A percentile compares a stretch with the other conserved stretches of the same genome.
These are phyloP conservation scores for Pristionchus exspectatus DNA, from an alignment of 2,888 invertebrate genomes.

Conservation along the genomic window DNA sequence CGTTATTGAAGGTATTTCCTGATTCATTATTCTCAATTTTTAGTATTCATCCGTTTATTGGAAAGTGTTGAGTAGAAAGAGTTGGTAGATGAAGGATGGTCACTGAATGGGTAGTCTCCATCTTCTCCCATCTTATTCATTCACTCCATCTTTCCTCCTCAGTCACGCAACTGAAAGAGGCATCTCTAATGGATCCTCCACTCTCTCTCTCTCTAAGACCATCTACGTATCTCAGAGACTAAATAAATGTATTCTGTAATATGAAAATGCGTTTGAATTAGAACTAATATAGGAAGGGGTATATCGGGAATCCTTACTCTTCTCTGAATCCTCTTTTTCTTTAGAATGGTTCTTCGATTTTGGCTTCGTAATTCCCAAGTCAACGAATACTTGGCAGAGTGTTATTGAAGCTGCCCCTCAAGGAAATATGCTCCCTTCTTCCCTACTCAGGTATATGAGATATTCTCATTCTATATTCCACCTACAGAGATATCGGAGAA, in stretches of 20 bases:
- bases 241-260: neutral
- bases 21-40: neutral
- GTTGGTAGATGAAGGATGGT: neutral
- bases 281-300: too few species aligned
- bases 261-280: neutral
- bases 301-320: neutral
- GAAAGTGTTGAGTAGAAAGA: neutral
- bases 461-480: neutral
- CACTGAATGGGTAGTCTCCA: neutral
- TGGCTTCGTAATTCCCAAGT: conserved; percentile 98
- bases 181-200: neutral
- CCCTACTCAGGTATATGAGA: conserved; percentile 88
- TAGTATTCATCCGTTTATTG: neutral
- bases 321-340: conserved; percentile 58
- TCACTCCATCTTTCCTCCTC: neutral
- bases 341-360: conserved; percentile 99
- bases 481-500: neutral
- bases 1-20: conserved; percentile 78
- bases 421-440: conserved; percentile 99
- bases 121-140: conserved; percentile 20
- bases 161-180: neutral
- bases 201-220: neutral
- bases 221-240: neutral
- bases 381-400: conserved; percentile 99
- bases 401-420: conserved; percentile 98